phyloP scores from a whole-genome alignment of 2,797 vertebrate genomes.

The Hypotaenidia philippensis region DNA sequence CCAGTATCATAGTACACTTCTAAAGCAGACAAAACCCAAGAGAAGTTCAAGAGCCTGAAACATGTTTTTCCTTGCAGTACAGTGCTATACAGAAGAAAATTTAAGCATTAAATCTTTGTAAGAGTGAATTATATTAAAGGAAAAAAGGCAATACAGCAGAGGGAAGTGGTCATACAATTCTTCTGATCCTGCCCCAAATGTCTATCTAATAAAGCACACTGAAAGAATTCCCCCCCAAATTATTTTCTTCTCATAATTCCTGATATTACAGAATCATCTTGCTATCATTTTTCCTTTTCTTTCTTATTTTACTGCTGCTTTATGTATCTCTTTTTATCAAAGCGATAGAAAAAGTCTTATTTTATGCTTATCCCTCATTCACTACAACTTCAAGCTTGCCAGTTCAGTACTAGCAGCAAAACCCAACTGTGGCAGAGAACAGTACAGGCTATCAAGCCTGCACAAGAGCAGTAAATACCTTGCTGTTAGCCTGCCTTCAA shows the following conservation, averaged over 20 bases:
- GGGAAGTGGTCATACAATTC: neutral
- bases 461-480: neutral
- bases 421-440: neutral
- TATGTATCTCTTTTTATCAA: neutral
- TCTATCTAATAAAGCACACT: neutral
- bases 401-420: neutral
- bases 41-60: neutral
- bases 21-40: neutral
- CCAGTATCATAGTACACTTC: neutral
- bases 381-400: neutral
- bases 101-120: neutral
- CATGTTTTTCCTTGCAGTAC: neutral
- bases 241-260: neutral
- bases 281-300: neutral
- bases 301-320: neutral
- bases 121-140: neutral
- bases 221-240: accelerated
- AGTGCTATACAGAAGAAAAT: neutral
- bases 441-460: neutral
- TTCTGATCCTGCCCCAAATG: neutral
- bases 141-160: neutral
- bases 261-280: neutral
- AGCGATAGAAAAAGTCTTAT: neutral
- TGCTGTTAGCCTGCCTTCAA: accelerated
- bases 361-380: neutral